These are phyloP conservation scores for Porites cylindrica DNA, from an alignment of 92 coral and sea anemone genomes.

Conservation along the genomic window DNA sequence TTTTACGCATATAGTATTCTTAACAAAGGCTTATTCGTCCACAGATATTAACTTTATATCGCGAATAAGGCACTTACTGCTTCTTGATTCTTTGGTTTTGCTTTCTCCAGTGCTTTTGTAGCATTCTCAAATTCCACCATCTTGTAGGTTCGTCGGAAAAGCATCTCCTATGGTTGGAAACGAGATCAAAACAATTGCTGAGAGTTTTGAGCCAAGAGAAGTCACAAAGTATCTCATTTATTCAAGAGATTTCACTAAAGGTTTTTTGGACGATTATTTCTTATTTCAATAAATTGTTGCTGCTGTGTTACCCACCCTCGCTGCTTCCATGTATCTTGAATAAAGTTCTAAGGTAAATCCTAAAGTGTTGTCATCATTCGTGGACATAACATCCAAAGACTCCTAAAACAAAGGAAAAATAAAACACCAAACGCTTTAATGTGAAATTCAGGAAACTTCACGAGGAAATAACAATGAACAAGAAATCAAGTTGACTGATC, in stretches of 20 bases:
- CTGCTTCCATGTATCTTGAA: constrained; percentile 91
- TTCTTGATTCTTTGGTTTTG: constrained; percentile 95
- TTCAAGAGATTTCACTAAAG: too few species aligned
- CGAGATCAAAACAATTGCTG: neutral
- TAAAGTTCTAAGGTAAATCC: constrained; percentile 93
- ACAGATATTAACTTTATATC: too few species aligned
- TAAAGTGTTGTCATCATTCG: constrained; percentile 92
- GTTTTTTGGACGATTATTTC: neutral
- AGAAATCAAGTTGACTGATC: too few species aligned
- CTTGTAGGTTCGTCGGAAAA: constrained; percentile 92
- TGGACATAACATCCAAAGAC: constrained; percentile 88
- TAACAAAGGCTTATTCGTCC: too few species aligned
- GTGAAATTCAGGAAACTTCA: too few species aligned
- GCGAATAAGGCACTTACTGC: constrained; percentile 50
- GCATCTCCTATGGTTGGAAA: constrained; percentile 73
- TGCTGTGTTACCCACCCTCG: constrained; percentile 66
- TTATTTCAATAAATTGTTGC: neutral
- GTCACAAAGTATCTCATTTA: too few species aligned
- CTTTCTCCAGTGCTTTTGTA: constrained; percentile 89
- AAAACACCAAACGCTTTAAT: neutral
- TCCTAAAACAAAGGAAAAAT: constrained; percentile 65
- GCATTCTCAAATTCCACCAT: constrained; percentile 96
- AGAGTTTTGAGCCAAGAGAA: neutral
- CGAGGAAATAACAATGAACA: too few species aligned
- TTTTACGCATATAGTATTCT: too few species aligned